Evolutionary conservation across 2,888 invertebrate genomes (phyloP), one percentile per base, ranked within the genome.

Genomic region (Deroplatys truncata): DNA sequence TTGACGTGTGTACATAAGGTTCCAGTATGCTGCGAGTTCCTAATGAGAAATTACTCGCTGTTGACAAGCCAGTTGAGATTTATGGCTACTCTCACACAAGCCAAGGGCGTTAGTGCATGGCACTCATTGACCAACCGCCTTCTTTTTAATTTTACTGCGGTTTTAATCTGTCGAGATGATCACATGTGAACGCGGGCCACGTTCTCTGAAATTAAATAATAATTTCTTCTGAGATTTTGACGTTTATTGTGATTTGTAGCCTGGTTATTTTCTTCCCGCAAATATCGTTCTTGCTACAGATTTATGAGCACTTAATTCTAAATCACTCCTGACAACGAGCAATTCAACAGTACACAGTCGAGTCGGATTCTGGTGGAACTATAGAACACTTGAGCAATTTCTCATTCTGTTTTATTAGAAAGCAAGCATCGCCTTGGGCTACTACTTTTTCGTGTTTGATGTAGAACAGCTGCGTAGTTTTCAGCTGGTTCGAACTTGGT

Each of bases 31-130:
- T 29, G 31, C 31, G 72, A 16, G 82, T 15, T 72, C 28, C 16
- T 86, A 86, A 82, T 86, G 86, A 86, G 72, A 86, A 86, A 86
- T 86, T 72, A 86, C 86, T 86, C 31, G 72, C 20, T 86, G 72
- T 86, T 86, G 43, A 86, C 82, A 72, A 72, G 56, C 56, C 43
- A 86, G 86, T 82, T 86, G 20, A 72, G 28, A 82, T 86, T 86
- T 86, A 86, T 86, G 56, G 15, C 72, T 4, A 9, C 28, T 86
- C 72, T 2, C 16, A 86, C 28, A 49, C 16, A n/a, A 72, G 15
- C n/a, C 56, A 85, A 85, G 85, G 49, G 35, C 85, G 35, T 43
- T 28, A 43, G 85, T 43, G 85, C 49, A 43, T 49, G 35, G 85
- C 31, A 43, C 35, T n/a, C 85, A 25, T 10, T 72, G 56, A 25